Evolutionary conservation across 2,797 vertebrate genomes (phyloP).

Genomic region (Phyllotis vaccarum): DNA sequence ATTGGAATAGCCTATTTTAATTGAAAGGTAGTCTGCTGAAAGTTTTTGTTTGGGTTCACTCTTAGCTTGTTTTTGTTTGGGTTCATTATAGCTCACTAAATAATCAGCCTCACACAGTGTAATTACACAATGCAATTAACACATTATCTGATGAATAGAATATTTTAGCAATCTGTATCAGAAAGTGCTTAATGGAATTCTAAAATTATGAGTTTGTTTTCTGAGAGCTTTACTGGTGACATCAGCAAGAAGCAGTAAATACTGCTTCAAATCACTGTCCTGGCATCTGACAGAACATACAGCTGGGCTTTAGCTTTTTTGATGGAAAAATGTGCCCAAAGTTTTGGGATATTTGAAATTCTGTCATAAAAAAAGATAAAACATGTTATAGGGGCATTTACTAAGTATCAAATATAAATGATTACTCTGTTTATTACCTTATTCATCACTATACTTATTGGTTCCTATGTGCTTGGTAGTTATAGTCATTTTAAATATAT

Average conservation of each 20-base stretch:
- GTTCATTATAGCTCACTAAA: constrained; percentile 48
- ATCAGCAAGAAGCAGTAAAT: not conserved
- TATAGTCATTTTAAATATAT: constrained; percentile 23
- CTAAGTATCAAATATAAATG: not conserved
- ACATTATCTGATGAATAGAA: constrained; percentile 40
- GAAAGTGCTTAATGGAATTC: not conserved
- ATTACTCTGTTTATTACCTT: not conserved
- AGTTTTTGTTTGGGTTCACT: constrained; percentile 53
- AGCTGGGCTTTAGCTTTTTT: not conserved
- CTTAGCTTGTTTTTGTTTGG: constrained; percentile 41
- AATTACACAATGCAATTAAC: constrained; percentile 54
- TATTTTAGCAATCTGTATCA: constrained; percentile 41
- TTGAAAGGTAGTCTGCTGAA: constrained; percentile 40
- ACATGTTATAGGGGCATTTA: constrained; percentile 31
- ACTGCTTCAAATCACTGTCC: not conserved
- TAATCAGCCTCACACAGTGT: constrained; percentile 37
- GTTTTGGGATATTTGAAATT: not conserved
- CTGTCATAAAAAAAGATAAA: not conserved
- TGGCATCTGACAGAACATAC: not conserved
- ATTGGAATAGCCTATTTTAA: constrained; percentile 40
- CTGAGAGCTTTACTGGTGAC: constrained; percentile 11
- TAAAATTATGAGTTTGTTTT: constrained; percentile 35
- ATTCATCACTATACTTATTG: not conserved
- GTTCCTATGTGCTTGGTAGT: constrained; percentile 9
- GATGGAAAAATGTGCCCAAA: not conserved